phyloP scores from a whole-genome alignment of 2,888 invertebrate genomes.

The Clistopyga incitator region DNA sequence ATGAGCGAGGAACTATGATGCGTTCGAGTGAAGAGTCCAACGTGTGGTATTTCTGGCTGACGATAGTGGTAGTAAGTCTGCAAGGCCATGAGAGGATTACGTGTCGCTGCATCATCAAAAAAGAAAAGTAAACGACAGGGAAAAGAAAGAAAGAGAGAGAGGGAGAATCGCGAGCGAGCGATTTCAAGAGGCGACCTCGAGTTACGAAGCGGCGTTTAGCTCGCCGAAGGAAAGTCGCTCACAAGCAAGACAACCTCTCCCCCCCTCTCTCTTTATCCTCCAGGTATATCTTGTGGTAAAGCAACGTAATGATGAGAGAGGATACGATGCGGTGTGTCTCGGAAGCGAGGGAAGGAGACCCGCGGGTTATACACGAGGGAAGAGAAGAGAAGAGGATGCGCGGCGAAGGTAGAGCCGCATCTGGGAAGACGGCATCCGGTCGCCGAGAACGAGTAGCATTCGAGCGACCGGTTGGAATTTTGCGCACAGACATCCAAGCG shows the following conservation, averaged over 20 bases:
- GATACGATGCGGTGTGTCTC: conserved; percentile 21
- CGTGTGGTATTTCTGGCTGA: neutral
- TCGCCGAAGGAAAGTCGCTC: conserved; percentile 54
- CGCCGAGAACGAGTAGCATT: conserved; percentile 73
- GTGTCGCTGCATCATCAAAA: conserved; percentile 66
- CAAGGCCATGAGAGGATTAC: conserved; percentile 62
- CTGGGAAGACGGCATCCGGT: conserved; percentile 75
- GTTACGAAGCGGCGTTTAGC: conserved; percentile 54
- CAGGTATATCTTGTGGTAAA: conserved; percentile 3
- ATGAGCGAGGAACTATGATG: neutral
- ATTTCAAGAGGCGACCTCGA: conserved; percentile 48
- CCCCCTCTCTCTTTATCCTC: neutral
- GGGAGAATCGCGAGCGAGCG: conserved; percentile 24
- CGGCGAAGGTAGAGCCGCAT: conserved; percentile 26
- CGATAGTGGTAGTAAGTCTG: neutral
- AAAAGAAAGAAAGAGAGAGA: conserved; percentile 24
- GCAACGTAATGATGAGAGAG: conserved; percentile 36
- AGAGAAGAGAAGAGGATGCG: conserved; percentile 24
- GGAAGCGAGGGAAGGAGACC: conserved; percentile 41
- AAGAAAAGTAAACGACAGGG: conserved; percentile 37
- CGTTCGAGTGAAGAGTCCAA: neutral
- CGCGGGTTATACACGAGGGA: conserved; percentile 13
- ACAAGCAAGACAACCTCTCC: conserved; percentile 35
- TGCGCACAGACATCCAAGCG: conserved; percentile 6
- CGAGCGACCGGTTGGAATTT: conserved; percentile 58